Conservation (phyloP, 2,113 vertebrate genomes). For the Macrotis lagotis region DNA sequence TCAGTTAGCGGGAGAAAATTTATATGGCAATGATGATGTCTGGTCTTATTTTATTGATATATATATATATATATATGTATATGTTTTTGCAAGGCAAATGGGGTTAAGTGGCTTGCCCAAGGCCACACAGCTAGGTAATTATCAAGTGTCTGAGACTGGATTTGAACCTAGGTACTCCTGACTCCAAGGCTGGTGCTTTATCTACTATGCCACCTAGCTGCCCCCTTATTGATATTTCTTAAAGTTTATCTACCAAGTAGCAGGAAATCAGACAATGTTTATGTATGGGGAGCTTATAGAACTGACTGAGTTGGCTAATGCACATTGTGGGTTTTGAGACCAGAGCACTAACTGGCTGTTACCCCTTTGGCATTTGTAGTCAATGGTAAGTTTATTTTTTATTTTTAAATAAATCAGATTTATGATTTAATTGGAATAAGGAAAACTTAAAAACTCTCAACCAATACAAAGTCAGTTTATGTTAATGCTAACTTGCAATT, state of each 20-base stretch:
- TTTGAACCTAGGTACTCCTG: no score
- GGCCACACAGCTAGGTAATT: no score
- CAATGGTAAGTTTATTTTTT: background rate
- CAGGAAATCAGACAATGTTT: background rate
- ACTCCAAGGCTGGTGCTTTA: no score
- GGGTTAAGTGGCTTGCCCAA: no score
- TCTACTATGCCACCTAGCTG: no score
- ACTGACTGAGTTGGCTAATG: background rate
- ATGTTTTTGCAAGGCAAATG: no score
- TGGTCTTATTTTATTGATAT: constrained; percentile 16
- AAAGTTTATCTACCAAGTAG: background rate
- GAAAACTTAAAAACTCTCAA: background rate
- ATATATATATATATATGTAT: no score
- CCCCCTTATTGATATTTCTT: background rate
- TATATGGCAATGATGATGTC: constrained; percentile 14
- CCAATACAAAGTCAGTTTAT: background rate
- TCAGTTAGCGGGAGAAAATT: constrained; percentile 43
- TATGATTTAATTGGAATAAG: background rate
- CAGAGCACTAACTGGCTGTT: background rate
- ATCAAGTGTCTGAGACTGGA: no score
- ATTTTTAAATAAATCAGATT: background rate
- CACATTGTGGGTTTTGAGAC: background rate
- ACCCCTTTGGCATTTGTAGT: background rate
- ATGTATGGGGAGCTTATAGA: background rate
- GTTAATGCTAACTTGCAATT: background rate